phyloP scores from a whole-genome alignment of 1,140 invertebrate genomes.

The Oscheius sp. region DNA sequence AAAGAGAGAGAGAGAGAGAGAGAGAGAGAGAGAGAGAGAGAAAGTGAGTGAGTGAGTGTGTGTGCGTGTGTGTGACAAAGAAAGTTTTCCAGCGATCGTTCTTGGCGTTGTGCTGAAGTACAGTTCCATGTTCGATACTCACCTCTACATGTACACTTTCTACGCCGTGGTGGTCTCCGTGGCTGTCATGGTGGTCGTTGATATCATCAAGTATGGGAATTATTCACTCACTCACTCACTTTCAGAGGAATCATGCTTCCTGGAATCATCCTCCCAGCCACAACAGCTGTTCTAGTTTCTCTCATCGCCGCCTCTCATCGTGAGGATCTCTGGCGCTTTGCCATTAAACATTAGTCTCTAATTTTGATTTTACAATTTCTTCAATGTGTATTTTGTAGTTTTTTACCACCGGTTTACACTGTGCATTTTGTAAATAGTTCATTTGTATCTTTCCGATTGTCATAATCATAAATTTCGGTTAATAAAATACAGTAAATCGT shows the following conservation, averaged over 20 bases:
- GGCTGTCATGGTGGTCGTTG: neutral
- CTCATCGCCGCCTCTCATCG: constrained; percentile 2
- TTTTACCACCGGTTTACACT: too few relatives aligned
- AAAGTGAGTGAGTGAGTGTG: neutral
- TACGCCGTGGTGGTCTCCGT: constrained; percentile 11
- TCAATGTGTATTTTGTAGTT: too few relatives aligned
- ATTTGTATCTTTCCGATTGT: too few relatives aligned
- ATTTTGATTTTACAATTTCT: too few relatives aligned
- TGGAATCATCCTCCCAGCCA: constrained; percentile 12
- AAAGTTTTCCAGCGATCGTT: constrained; percentile 22
- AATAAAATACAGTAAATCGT: too few relatives aligned
- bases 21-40: too few relatives aligned
- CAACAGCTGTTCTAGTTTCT: constrained; percentile 7
- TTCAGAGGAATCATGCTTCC: neutral
- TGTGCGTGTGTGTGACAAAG: too few relatives aligned
- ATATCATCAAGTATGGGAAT: constrained; percentile 20
- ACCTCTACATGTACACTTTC: constrained; percentile 10
- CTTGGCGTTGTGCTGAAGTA: constrained; percentile 31
- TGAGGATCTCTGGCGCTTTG: constrained; percentile 17
- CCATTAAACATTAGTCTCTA: constrained; percentile 26
- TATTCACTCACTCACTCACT: neutral
- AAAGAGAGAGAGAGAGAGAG: neutral
- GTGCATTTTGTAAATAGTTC: too few relatives aligned
- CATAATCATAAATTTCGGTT: too few relatives aligned
- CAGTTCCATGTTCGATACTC: constrained; percentile 37